These are phyloP conservation scores for Allobates femoralis DNA, from an alignment of 2,797 vertebrate genomes.

Conservation along the genomic window DNA sequence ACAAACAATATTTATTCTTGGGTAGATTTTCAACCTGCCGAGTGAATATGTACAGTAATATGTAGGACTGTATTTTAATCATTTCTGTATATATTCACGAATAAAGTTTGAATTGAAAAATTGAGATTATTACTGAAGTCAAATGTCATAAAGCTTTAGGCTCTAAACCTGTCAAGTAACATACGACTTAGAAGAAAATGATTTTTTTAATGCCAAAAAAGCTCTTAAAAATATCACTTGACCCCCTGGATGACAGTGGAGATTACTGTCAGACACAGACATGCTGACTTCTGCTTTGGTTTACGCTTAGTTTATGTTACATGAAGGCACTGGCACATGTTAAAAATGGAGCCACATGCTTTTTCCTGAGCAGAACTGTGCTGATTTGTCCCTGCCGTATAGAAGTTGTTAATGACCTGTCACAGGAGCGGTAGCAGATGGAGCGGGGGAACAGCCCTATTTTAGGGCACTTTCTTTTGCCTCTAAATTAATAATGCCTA, in stretches of 20 bases:
- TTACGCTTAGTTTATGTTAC: conserved; percentile 49
- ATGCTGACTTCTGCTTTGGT: conserved; percentile 30
- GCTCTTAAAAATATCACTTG: conserved; percentile 26
- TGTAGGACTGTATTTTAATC: conserved; percentile 36
- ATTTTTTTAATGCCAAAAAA: conserved; percentile 54
- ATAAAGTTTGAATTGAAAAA: conserved; percentile 50
- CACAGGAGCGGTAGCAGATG: conserved; percentile 54
- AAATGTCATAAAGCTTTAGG: conserved; percentile 61
- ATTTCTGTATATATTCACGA: conserved; percentile 32
- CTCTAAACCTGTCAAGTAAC: conserved; percentile 58
- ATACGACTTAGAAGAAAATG: conserved; percentile 41
- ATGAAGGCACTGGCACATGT: conserved; percentile 16
- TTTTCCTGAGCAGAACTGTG: conserved; percentile 10
- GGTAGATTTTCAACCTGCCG: neutral
- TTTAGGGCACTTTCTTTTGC: conserved; percentile 45
- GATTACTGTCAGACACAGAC: conserved; percentile 52
- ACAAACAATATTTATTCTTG: neutral
- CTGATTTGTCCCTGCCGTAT: conserved; percentile 27
- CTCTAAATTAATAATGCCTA: conserved; percentile 59
- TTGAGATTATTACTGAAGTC: conserved; percentile 56
- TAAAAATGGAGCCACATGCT: conserved; percentile 48
- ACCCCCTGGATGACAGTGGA: conserved; percentile 24
- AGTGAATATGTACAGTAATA: conserved; percentile 18
- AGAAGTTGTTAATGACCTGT: conserved; percentile 63
- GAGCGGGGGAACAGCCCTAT: conserved; percentile 49